Base-by-base conservation (phyloP, 2,888 invertebrate genomes). In the Eledona agricola region DNA sequence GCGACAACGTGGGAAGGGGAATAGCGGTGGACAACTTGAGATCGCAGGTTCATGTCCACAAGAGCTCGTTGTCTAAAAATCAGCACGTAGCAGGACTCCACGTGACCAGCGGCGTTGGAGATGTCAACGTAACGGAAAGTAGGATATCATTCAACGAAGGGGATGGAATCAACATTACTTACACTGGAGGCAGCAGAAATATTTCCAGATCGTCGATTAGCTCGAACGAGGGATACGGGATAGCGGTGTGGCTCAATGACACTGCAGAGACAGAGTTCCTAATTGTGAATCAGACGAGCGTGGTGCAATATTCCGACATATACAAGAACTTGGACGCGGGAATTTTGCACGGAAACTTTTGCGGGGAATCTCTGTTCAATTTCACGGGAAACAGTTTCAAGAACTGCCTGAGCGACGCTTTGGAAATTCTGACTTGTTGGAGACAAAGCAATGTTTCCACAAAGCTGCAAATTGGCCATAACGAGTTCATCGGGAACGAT, bases 151-250 rank as follows among this genome's bases (percentile, higher is more conserved):
- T 92, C 63, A 99, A 99, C 73, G 84, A 87, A 69, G 96, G 95
- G 1, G 95, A 95, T 68, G 99, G 98, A 0, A 82, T 99, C 4
- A 99, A 99, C 73, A 88, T 99, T 5, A 96, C 96, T 0, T 93
- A 93, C 54, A 90, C 92, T 1, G 98, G 99, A 0, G 99, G 99
- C 1, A 90, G 89, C 64, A 83, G 94, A 57, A 96, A 98, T 69
- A 83, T 99, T 53, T 96, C 97, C 5, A 82, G 87, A 62, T 90
- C 93, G 28, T 87, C 86, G 13, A 78, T 99, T 12, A 89, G 88
- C 37, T 89, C 91, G 0, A 99, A 99, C 75, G 82, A 83, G 58
- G 93, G 96, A 4, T 89, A 91, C 66, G 96, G 96, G 1, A 75
- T 95, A 11, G 89, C 95, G 0, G 83, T 95, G 4, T 96, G 96